These are phyloP conservation scores for Lucilia sericata DNA, from an alignment of 1,140 invertebrate genomes.

Conservation along the genomic window DNA sequence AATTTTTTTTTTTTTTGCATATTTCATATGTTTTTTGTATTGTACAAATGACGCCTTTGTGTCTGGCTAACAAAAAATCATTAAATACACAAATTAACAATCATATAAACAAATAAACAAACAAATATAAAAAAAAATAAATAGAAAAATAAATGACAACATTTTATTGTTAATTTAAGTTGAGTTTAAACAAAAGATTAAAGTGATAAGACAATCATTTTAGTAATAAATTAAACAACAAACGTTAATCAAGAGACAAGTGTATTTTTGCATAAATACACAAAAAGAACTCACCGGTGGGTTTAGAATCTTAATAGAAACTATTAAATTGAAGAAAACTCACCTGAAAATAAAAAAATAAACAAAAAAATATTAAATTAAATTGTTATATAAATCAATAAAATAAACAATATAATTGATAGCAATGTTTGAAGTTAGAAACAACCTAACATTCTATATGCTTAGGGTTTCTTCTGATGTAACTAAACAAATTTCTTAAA, in stretches of 20 bases:
- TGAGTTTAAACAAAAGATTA: neutral
- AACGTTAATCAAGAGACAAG: neutral
- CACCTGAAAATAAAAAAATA: neutral
- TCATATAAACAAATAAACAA: neutral
- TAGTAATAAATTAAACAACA: neutral
- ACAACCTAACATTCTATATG: too few species aligned
- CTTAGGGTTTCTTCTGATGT: too few species aligned
- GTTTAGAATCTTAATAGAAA: neutral
- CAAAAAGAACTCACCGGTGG: neutral
- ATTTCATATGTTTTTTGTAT: neutral
- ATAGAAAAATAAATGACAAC: neutral
- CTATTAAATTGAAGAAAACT: neutral
- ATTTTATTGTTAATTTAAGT: neutral
- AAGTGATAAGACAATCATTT: neutral
- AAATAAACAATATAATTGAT: too few species aligned
- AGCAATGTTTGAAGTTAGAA: too few species aligned
- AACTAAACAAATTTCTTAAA: too few species aligned
- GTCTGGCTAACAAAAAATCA: neutral
- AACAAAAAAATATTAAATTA: neutral
- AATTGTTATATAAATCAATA: too few species aligned
- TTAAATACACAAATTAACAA: conserved; percentile 7
- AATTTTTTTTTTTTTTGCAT: neutral
- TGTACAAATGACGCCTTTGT: neutral
- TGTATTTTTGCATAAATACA: neutral
- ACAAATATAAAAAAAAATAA: neutral